Evolutionary conservation across 2,888 invertebrate species (phyloP), one percentile per base, ranked within the genome.

Genomic region (Willowsia nigromaculata): DNA sequence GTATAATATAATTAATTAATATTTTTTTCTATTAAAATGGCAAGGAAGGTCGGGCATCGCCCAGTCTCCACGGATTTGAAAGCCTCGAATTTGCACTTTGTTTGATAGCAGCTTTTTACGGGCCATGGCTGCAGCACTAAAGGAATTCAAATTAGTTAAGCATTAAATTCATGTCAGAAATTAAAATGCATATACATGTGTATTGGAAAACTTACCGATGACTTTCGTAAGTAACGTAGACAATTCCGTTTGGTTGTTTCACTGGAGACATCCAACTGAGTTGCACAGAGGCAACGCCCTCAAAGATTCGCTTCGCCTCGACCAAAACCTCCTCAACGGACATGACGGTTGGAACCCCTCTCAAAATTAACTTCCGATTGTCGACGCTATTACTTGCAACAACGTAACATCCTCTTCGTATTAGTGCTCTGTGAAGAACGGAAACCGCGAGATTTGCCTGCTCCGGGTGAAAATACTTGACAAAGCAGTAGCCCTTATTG

Each of bases 401-500:
- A 15, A 68, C 13, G 6, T 9, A 6, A 6, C 25, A 11, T 11
- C 65, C 76, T 15, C 4, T 15, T 9, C 25, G 50, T 11, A 89
- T 59, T 27, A 30, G 22, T 13, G 0, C 6, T 6, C 50, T 11
- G 78, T 90, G 3, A 5, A 90, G n/a, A 0, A 27, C 4, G 0
- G 11, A 11, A 5, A 87, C 37, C 0, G 90, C 90, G 0, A 27
- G 15, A 7, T 83, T 27, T 1, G 90, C 90, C 9, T 87, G 65
- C 0, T 5, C 18, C 0, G 76, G 56, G 5, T 50, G 9, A 25
- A 56, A 90, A 37, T 84, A 90, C 5, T 25, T 18, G 40, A 71
- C 81, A 43, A 87, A 90, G n/a, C 87, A 65, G 59, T 59, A 90
- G 0, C 90, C 87, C n/a, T 86, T 43, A 13, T 90, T 90, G 0